Conservation (phyloP, 1,140 invertebrate genomes). For the Drosophila repleta region DNA sequence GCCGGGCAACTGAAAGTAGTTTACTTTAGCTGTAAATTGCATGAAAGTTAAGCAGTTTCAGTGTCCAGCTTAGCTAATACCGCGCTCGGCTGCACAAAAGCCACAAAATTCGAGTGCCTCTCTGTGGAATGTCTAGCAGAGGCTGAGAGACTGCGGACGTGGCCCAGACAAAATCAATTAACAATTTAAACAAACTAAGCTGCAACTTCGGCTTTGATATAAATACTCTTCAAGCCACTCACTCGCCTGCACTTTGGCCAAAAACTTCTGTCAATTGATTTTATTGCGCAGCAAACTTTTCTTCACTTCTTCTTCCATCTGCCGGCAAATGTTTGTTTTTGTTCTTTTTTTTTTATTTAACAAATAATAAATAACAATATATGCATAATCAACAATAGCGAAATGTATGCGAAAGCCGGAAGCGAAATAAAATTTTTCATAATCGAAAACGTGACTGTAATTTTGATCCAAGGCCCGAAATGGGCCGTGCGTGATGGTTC, state of each 20-base stretch:
- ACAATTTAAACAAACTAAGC: slow-evolving; percentile 59
- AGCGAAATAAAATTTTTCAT: slow-evolving; percentile 78
- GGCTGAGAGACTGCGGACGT: background rate
- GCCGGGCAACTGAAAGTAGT: slow-evolving; percentile 53
- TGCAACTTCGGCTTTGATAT: slow-evolving; percentile 23
- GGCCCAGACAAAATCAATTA: slow-evolving; percentile 72
- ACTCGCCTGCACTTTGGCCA: too few relatives aligned
- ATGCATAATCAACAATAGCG: slow-evolving; percentile 33
- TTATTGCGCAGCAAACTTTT: slow-evolving; percentile 26
- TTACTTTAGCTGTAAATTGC: slow-evolving; percentile 76
- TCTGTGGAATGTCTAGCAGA: background rate
- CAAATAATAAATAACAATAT: slow-evolving; percentile 64
- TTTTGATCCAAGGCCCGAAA: slow-evolving; percentile 57
- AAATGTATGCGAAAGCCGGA: slow-evolving; percentile 20
- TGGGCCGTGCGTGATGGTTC: slow-evolving; percentile 20
- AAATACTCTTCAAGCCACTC: background rate
- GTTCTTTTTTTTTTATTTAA: slow-evolving; percentile 47
- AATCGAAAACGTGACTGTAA: slow-evolving; percentile 82
- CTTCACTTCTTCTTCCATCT: background rate
- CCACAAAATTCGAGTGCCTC: slow-evolving; percentile 54
- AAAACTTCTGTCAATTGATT: slow-evolving; percentile 1
- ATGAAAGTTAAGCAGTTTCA: slow-evolving; percentile 79
- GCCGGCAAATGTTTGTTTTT: background rate
- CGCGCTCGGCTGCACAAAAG: slow-evolving; percentile 71
- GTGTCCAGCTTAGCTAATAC: slow-evolving; percentile 72